Evolutionary conservation across 2,888 invertebrate species (phyloP).

Genomic region (Caenorhabditis imperialis): DNA sequence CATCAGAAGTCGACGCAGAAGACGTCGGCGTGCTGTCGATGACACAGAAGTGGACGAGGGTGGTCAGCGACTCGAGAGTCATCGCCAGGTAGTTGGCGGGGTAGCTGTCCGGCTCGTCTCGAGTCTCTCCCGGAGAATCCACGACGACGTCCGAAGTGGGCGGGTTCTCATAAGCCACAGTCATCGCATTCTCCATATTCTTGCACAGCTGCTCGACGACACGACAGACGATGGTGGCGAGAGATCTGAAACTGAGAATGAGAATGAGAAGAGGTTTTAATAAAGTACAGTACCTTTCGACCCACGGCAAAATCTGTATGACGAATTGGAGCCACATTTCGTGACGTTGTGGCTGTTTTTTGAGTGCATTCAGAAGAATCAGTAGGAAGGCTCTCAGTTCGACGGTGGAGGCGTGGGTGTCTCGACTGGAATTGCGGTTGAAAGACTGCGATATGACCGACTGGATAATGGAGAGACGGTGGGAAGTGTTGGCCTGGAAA

Average conservation of each 20-base stretch:
- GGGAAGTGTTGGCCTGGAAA: conserved; percentile 39
- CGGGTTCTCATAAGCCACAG: conserved; percentile 46
- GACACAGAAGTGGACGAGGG: conserved; percentile 77
- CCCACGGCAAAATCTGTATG: conserved; percentile 87
- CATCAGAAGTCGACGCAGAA: conserved; percentile 13
- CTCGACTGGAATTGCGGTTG: conserved; percentile 69
- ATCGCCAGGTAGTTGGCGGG: conserved; percentile 73
- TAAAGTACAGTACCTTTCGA: conserved; percentile 79
- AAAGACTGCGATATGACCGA: conserved; percentile 59
- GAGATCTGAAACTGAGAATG: conserved; percentile 81
- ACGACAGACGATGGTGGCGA: conserved; percentile 86
- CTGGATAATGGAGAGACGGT: conserved; percentile 72
- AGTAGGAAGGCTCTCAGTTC: conserved; percentile 89
- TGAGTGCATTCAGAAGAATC: conserved; percentile 86
- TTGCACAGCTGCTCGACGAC: conserved; percentile 87
- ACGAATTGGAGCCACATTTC: conserved; percentile 88
- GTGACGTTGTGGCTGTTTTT: conserved; percentile 81
- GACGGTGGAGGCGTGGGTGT: conserved; percentile 71
- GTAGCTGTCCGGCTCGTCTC: conserved; percentile 57
- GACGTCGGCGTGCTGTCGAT: conserved; percentile 57
- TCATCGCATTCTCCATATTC: conserved; percentile 83
- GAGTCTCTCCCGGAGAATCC: conserved; percentile 28
- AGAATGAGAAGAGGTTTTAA: background rate
- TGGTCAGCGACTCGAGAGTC: conserved; percentile 73
- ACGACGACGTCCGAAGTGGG: conserved; percentile 36